These are phyloP conservation scores for Cerceris ruficornis DNA, from an alignment of 2,888 invertebrate species.

Conservation along the genomic window DNA sequence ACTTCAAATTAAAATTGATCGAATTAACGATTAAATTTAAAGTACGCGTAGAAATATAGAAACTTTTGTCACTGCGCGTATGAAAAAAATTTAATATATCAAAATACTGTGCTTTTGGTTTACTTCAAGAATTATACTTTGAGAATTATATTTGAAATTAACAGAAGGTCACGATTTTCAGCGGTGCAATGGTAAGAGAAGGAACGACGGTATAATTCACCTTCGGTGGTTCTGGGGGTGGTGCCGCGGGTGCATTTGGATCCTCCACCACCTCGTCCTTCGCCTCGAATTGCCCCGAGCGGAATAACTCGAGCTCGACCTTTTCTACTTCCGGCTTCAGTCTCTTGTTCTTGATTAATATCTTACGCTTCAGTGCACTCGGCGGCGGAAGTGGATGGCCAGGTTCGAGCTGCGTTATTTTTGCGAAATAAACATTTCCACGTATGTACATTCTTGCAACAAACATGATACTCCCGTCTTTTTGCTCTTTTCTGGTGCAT, in stretches of 20 bases:
- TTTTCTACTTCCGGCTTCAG: conserved; percentile 88
- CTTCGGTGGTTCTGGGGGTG: conserved; percentile 73
- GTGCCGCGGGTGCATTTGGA: conserved; percentile 79
- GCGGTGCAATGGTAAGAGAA: neutral
- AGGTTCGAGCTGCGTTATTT: conserved; percentile 83
- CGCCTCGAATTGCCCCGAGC: conserved; percentile 83
- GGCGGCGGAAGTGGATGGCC: conserved; percentile 86
- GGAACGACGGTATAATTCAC: conserved; percentile 47
- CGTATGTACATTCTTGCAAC: neutral
- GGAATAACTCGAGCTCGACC: conserved; percentile 83
- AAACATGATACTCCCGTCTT: neutral
- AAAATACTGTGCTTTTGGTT: too few relatives aligned
- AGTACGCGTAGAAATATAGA: too few relatives aligned
- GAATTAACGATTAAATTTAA: too few relatives aligned
- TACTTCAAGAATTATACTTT: too few relatives aligned
- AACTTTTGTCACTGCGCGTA: too few relatives aligned
- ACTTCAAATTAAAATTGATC: too few relatives aligned
- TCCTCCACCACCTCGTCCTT: conserved; percentile 83
- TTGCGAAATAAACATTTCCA: conserved; percentile 16
- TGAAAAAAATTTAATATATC: too few relatives aligned
- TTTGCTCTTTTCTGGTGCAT: neutral
- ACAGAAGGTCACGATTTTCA: neutral
- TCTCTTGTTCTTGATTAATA: conserved; percentile 87
- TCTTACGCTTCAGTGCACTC: conserved; percentile 85
- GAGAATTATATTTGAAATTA: neutral